A percentile compares a stretch with the other conserved stretches of the same genome.
phyloP scores from a whole-genome alignment of 2,113 vertebrate genomes.

The Heptranchias perlo region DNA sequence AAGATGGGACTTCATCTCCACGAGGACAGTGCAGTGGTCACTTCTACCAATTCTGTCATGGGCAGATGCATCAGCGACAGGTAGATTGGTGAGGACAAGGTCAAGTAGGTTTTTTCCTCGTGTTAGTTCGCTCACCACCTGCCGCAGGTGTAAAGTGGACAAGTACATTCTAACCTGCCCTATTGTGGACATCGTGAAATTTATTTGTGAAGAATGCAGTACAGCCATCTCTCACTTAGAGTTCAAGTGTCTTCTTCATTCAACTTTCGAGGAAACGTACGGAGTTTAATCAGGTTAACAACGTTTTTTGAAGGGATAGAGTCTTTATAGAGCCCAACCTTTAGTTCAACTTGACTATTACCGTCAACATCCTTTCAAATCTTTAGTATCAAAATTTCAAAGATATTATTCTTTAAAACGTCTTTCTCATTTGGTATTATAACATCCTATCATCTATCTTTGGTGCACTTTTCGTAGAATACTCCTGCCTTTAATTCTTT shows the following conservation, averaged over 20 bases:
- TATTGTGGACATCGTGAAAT: not conserved
- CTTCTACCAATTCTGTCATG: too few relatives aligned
- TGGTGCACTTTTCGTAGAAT: not conserved
- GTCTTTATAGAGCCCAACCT: not conserved
- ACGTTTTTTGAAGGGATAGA: not conserved
- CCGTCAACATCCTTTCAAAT: not conserved
- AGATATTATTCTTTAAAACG: not conserved
- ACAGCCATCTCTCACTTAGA: not conserved
- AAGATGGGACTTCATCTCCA: too few relatives aligned
- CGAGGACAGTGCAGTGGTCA: too few relatives aligned
- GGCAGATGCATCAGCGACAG: too few relatives aligned
- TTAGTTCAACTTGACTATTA: not conserved
- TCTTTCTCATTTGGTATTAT: not conserved
- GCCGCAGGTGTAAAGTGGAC: not conserved
- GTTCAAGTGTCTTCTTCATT: not conserved
- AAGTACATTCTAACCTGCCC: not conserved
- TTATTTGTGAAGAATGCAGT: not conserved
- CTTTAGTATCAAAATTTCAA: not conserved
- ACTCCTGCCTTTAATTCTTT: too few relatives aligned
- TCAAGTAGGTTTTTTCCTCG: too few relatives aligned
- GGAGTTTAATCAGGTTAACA: not conserved
- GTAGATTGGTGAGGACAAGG: too few relatives aligned
- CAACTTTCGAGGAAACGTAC: not conserved
- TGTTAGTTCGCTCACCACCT: too few relatives aligned
- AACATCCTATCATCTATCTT: not conserved